Percentiles rank a stretch among this genome's conserved stretches.
These are phyloP conservation scores for Oithona nana DNA, from an alignment of 2,888 invertebrate genomes.

Conservation along the genomic window DNA sequence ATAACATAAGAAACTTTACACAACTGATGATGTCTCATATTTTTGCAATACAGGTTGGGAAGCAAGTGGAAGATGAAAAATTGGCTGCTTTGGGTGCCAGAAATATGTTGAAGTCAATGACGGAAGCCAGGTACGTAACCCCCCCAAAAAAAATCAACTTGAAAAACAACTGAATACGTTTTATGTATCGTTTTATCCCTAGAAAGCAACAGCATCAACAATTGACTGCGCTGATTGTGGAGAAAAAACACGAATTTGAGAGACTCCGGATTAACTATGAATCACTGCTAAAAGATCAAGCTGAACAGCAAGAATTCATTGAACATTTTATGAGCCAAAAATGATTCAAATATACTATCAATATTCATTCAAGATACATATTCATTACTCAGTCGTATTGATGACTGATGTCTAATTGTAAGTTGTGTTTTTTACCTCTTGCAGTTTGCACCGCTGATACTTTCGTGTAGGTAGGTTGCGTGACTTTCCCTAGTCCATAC, in stretches of 20 bases:
- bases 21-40: no score
- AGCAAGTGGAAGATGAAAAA: not conserved
- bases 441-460: no score
- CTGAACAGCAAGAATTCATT: not conserved
- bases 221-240: not conserved
- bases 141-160: not conserved
- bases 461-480: no score
- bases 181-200: no score
- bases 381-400: no score
- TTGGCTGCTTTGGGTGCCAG: not conserved
- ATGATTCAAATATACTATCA: not conserved
- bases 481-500: no score
- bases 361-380: no score
- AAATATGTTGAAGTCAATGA: not conserved
- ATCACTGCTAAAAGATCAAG: not conserved
- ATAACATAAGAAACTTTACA: no score
- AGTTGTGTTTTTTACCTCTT: no score
- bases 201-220: not conserved
- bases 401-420: no score
- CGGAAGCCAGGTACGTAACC: not conserved
- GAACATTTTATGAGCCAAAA: not conserved
- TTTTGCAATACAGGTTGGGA: not conserved
- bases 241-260: not conserved
- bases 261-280: not conserved
- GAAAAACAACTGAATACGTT: not conserved